Base-by-base conservation (phyloP, 1,140 invertebrate species). In the Polyergus mexicanus region DNA sequence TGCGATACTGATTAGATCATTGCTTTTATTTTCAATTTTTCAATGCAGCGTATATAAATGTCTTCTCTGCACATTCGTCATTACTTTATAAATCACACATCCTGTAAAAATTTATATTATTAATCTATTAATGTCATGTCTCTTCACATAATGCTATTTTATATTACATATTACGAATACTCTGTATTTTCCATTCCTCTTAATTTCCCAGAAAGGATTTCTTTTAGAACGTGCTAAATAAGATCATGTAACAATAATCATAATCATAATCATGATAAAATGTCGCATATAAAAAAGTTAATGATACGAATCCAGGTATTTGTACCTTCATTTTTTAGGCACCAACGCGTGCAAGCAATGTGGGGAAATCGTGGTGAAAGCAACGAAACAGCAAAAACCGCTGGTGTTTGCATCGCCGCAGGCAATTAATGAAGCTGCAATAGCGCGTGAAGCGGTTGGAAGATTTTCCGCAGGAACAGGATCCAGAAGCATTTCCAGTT, bases 361-460 rank as follows among this genome's bases (percentile, higher is more conserved):
- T 44, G 56, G 22, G 0, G 78, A 88, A 0, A 16, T 89, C 0
- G 56, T 89, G 0, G 91, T 92, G 3, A 86, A 86, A 86, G 90
- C 91, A 8, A 62, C 74, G 0, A 85, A 91, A 62, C 7, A 84
- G 10, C 60, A 77, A 11, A 89, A 81, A n/a, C 89, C 88, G 5
- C 35, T 35, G 4, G 66, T 65, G 10, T 85, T 72, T 8, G 85
- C 75, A 3, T 76, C 87, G 1, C 88, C 91, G 1, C 38, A 86
- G 63, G 63, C 76, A 3, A 91, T 91, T 25, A 90, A 87, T 2
- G 35, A 89, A 62, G 90, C 86, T 62, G 86, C 72, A 32, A 41
- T 5, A 10, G 56, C 41, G 41, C 68, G 72, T 3, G 68, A 71
- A 51, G 76, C 25, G 11, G 11, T 41, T 58, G 47, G 51, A 32